These are phyloP conservation scores for Macaca mulatta DNA, from an alignment of 2,113 vertebrate genomes.

Conservation along the genomic window DNA sequence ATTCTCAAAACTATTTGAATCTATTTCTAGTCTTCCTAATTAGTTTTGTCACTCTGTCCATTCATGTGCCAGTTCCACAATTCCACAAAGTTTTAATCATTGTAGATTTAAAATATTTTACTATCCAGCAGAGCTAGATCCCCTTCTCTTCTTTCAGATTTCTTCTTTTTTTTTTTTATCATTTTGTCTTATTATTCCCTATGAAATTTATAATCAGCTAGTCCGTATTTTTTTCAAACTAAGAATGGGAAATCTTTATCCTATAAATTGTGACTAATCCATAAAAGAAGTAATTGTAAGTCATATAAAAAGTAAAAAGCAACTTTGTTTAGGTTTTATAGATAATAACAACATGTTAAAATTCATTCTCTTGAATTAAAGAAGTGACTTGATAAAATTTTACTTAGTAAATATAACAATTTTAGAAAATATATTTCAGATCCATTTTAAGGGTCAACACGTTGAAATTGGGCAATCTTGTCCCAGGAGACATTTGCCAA, in stretches of 20 bases:
- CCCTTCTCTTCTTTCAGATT: background rate
- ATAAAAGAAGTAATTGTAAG: background rate
- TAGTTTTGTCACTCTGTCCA: background rate
- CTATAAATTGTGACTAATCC: background rate
- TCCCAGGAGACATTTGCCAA: background rate
- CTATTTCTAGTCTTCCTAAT: background rate
- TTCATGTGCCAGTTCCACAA: background rate
- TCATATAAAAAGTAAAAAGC: background rate
- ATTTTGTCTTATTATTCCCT: no score
- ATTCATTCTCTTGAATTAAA: background rate
- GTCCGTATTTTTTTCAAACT: background rate
- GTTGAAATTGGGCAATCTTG: background rate
- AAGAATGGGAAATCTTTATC: background rate
- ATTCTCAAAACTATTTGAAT: background rate
- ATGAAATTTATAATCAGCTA: background rate
- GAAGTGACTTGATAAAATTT: background rate
- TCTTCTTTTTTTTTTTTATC: background rate
- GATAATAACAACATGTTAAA: background rate
- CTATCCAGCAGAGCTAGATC: background rate
- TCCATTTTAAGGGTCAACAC: background rate
- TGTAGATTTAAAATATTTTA: background rate
- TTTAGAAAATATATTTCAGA: background rate
- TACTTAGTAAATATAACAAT: background rate
- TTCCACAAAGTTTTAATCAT: background rate
- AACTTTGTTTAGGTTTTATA: background rate